Evolutionary conservation across 2,888 invertebrate genomes (phyloP), one percentile per base, ranked within the genome.

Genomic region (Trilocha varians): DNA sequence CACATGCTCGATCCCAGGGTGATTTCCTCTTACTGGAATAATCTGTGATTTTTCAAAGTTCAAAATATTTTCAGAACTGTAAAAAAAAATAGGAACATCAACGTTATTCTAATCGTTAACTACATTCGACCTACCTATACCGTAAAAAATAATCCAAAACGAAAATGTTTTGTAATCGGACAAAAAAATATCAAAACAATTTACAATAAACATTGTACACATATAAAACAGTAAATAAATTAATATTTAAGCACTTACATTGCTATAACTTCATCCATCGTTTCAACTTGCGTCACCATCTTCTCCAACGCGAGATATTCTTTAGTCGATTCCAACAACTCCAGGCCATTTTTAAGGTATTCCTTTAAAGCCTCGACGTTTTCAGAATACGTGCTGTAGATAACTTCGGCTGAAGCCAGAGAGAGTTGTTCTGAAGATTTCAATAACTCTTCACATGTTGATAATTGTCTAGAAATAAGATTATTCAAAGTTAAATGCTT

Each of bases 371-470:
- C 2, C 25, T 6, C 2, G 25, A 2, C 25, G 25, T 11, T 25
- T 25, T 25, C 25, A 4, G 5, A 25, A 11, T 11, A 9, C 4
- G 58, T 47, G 40, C 59, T 59, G 40, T 50, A 54, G 14, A 53
- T 43, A 2, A 57, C 50, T 1, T 52, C 41, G 3, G 60, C 52
- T 11, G 66, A 42, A 0, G 67, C 56, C 1, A 71, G 39, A 0
- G 77, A 72, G 3, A 75, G 44, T 40, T 72, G 63, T 45, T 85
- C 82, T 46, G 70, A 61, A 0, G 73, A 57, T 37, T 67, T 70
- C 3, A 83, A 57, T 2, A 78, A 53, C 36, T 76, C 76, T 36
- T 69, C 68, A 39, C 67, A 70, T 0, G 75, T 68, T 32, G 71
- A 68, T n/a, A 83, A 49, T 47, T 70, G 70, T 38, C 84, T 84